Conservation (phyloP, 1,140 invertebrate genomes). For the Platyscapa corneri region DNA sequence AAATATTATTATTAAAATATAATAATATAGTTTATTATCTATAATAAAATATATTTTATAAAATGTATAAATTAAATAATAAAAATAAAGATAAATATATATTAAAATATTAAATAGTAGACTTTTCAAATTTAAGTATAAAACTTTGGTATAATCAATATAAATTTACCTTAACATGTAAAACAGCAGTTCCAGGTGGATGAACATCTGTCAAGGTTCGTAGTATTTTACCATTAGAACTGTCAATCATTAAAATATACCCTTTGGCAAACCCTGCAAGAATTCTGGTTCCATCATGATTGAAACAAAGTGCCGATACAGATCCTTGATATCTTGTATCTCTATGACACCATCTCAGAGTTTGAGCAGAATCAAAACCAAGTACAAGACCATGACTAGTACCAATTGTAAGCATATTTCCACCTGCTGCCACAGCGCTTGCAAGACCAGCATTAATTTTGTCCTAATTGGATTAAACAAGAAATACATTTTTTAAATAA, state of each 20-base stretch:
- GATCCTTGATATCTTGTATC: constrained; percentile 84
- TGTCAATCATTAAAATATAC: constrained; percentile 88
- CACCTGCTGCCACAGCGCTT: constrained; percentile 86
- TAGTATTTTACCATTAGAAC: constrained; percentile 84
- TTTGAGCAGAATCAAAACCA: constrained; percentile 90
- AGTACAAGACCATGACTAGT: constrained; percentile 94
- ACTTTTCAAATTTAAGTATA: background rate
- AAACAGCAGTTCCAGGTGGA: constrained; percentile 88
- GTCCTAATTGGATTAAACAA: constrained; percentile 76
- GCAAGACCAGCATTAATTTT: constrained; percentile 91
- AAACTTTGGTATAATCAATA: constrained; percentile 2
- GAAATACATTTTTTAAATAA: background rate
- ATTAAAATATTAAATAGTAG: background rate
- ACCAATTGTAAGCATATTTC: constrained; percentile 89
- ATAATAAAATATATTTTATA: background rate
- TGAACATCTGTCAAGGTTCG: constrained; percentile 89
- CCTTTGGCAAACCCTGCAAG: constrained; percentile 91
- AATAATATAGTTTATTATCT: background rate
- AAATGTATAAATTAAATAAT: background rate
- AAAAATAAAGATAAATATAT: background rate
- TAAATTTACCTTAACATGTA: constrained; percentile 85
- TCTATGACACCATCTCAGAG: constrained; percentile 89
- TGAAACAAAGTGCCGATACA: constrained; percentile 90
- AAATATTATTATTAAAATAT: too few relatives aligned
- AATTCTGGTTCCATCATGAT: constrained; percentile 88